phyloP scores from a whole-genome alignment of 2,113 vertebrate species.

The Chaetodon trifascialis region DNA sequence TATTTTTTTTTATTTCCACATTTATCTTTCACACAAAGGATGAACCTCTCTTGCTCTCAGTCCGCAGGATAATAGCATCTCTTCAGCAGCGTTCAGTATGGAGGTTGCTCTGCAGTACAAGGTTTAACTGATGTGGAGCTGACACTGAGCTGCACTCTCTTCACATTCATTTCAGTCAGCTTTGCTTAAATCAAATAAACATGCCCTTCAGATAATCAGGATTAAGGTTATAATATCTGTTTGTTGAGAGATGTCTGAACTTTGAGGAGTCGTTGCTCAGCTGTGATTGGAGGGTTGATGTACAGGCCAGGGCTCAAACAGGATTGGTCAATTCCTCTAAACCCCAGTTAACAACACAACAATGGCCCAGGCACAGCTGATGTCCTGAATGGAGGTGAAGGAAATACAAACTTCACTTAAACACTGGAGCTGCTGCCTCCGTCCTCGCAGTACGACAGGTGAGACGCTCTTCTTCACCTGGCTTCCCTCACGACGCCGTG shows the following conservation, averaged over 20 bases:
- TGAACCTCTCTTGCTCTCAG: not conserved
- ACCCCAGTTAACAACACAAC: not conserved
- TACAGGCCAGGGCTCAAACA: not conserved
- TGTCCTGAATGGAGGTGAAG: not conserved
- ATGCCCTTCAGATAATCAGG: not conserved
- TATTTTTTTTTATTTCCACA: too few relatives aligned
- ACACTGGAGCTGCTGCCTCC: constrained; percentile 16
- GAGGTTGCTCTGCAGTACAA: not conserved
- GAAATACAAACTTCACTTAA: constrained; percentile 26
- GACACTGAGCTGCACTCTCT: too few relatives aligned
- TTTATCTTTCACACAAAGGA: not conserved
- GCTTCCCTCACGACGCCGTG: constrained; percentile 57
- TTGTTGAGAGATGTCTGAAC: not conserved
- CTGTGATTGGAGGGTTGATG: not conserved
- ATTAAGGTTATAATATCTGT: not conserved
- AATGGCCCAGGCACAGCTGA: not conserved
- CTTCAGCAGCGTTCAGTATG: not conserved
- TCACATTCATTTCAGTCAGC: not conserved
- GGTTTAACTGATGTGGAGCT: too few relatives aligned
- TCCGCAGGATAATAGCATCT: not conserved
- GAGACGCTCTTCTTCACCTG: constrained; percentile 54
- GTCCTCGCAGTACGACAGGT: constrained; percentile 28
- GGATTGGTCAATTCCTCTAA: not conserved
- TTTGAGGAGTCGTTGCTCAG: not conserved
- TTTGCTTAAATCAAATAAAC: not conserved